Evolutionary conservation across 2,797 vertebrate genomes (phyloP).

Genomic region (Myiotriccus ornatus): DNA sequence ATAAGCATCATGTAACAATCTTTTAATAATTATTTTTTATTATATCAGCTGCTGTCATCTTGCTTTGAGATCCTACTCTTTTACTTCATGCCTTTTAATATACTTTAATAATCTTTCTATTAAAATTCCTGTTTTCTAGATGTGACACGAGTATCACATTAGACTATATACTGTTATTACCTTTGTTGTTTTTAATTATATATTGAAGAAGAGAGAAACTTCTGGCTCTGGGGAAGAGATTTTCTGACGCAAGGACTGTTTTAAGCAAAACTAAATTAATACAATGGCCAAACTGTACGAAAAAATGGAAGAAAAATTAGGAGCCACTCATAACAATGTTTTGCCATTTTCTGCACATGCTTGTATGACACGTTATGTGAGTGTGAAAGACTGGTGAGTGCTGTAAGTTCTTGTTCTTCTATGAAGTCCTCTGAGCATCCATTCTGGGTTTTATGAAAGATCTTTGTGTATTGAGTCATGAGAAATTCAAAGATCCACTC

Average conservation of each 20-base stretch:
- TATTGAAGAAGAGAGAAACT: neutral
- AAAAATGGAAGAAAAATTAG: neutral
- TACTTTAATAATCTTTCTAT: neutral
- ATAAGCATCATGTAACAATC: neutral
- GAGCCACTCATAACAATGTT: neutral
- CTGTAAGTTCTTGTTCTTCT: neutral
- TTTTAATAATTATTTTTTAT: neutral
- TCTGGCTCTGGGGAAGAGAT: neutral
- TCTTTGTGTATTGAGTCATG: neutral
- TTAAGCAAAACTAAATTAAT: neutral
- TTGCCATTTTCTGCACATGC: neutral
- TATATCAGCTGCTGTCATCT: neutral
- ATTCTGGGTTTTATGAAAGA: neutral
- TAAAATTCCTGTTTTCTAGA: neutral
- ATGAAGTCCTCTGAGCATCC: neutral
- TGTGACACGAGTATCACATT: neutral
- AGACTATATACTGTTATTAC: neutral
- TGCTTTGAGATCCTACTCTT: neutral
- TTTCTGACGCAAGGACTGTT: neutral
- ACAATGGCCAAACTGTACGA: neutral
- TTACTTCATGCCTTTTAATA: neutral
- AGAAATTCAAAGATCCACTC: neutral
- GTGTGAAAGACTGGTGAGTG: neutral
- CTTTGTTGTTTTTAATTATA: neutral
- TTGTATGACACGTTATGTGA: neutral